Conservation (phyloP, 2,797 vertebrate species). For the Smutsia temminckii region DNA sequence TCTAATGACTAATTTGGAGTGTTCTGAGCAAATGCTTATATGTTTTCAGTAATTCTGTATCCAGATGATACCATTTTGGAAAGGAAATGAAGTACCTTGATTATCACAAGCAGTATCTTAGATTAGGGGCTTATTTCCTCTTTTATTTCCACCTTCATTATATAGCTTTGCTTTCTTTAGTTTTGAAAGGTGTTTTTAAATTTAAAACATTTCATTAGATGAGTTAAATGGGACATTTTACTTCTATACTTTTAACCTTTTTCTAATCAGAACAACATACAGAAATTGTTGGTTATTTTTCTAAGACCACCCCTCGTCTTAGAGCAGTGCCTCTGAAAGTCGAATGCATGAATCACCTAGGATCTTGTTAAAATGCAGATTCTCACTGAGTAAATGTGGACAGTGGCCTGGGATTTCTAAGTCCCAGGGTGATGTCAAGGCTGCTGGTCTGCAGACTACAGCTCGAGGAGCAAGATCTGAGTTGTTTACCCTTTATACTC, state of each 20-base stretch:
- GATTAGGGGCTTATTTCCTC: not conserved
- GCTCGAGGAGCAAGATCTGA: not conserved
- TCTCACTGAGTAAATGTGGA: not conserved
- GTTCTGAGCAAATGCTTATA: conserved; percentile 30
- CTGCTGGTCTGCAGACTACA: not conserved
- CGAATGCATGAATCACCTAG: not conserved
- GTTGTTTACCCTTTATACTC: not conserved
- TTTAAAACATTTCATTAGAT: not conserved
- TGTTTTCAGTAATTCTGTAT: conserved; percentile 41
- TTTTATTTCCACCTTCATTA: not conserved
- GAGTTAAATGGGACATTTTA: not conserved
- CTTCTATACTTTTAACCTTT: not conserved
- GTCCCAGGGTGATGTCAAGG: not conserved
- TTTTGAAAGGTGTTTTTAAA: not conserved
- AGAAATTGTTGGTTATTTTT: not conserved
- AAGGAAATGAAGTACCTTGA: conserved; percentile 29
- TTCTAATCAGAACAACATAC: not conserved
- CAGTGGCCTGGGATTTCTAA: not conserved
- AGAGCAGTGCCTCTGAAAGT: not conserved
- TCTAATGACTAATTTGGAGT: conserved; percentile 60
- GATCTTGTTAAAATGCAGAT: not conserved
- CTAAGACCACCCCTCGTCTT: not conserved
- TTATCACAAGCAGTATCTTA: not conserved
- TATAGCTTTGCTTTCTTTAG: conserved; percentile 19
- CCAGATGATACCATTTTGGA: conserved; percentile 19